Evolutionary conservation across 2,113 vertebrate species (phyloP), one percentile per base, ranked within the genome.

Genomic region (Nannospalax galili): DNA sequence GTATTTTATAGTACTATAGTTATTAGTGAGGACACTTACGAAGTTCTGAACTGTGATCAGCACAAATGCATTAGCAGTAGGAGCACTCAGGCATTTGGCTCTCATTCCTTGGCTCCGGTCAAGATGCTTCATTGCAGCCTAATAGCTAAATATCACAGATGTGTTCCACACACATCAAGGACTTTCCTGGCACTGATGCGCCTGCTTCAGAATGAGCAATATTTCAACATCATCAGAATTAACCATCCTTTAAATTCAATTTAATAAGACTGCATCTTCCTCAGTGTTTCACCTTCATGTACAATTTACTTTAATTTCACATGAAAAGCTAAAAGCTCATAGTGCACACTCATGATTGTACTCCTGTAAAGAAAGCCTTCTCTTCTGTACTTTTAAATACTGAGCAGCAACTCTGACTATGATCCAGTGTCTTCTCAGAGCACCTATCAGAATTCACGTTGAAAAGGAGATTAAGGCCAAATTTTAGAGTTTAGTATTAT

Each of bases 231-330:
- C 96, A 98, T 91, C 96, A 93, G 96, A 96, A 96, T 95, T 97
- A 97, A 95, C 89, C 94, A 90, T 93, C 97, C 96, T 95, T 94
- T 96, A 96, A 95, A 96, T 96, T 96, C 93, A 94, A 95, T 94
- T 88, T 95, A 92, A 95, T 93, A 95, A 96, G 89, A 16, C 79
- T 42, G 69, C 75, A 58, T 96, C 94, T 96, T 78, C 92, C 89
- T 94, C 85, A 0, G 16, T 40, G 87, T 89, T 93, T 96, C 94
- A 95, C 96, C 95, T 97, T 96, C 96, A 96, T 90, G 97, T 95
- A 93, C 94, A 81, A 95, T 97, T 96, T 97, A 95, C 96, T 95
- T 62, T 78, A 64, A 94, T 93, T 94, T 97, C 78, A 67, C 65
- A 58, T 4, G 84, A 95, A 88, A 95, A 90, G 84, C 92, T 73